Evolutionary conservation across 2,888 invertebrate species (phyloP).

Genomic region (Xestia rhomboidea): DNA sequence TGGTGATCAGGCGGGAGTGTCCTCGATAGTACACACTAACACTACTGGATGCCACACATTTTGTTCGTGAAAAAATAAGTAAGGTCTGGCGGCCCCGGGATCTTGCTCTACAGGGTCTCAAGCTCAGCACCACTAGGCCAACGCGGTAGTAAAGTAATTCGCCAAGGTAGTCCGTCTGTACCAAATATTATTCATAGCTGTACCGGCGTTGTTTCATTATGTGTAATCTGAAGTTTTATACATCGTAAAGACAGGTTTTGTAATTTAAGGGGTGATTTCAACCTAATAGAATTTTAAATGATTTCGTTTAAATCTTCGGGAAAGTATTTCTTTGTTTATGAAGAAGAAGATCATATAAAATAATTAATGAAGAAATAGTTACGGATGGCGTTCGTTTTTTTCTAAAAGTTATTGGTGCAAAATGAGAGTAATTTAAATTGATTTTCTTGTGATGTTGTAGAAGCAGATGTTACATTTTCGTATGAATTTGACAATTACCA

Average conservation of each 20-base stretch:
- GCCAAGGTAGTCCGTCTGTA: slow-evolving; percentile 25
- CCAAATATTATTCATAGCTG: slow-evolving; percentile 37
- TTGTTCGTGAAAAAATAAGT: no score
- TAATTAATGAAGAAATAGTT: neutral
- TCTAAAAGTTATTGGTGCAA: neutral
- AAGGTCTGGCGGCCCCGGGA: no score
- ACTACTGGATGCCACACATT: no score
- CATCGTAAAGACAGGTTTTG: slow-evolving; percentile 57
- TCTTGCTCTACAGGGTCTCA: no score
- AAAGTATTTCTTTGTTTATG: slow-evolving; percentile 4
- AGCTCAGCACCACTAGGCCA: neutral
- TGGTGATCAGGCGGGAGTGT: no score
- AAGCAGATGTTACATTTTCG: neutral
- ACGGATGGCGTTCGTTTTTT: neutral
- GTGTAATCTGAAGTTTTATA: slow-evolving; percentile 61
- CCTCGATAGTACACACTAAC: no score
- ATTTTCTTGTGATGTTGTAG: neutral
- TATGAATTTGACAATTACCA: neutral
- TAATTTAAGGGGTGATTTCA: slow-evolving; percentile 52
- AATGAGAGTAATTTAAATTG: neutral
- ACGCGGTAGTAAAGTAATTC: neutral
- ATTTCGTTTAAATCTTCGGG: slow-evolving; percentile 25
- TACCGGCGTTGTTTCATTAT: slow-evolving; percentile 53
- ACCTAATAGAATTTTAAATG: slow-evolving; percentile 62
- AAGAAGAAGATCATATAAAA: neutral